phyloP scores from a whole-genome alignment of 2,888 invertebrate species.

The Conchocele bisecta region DNA sequence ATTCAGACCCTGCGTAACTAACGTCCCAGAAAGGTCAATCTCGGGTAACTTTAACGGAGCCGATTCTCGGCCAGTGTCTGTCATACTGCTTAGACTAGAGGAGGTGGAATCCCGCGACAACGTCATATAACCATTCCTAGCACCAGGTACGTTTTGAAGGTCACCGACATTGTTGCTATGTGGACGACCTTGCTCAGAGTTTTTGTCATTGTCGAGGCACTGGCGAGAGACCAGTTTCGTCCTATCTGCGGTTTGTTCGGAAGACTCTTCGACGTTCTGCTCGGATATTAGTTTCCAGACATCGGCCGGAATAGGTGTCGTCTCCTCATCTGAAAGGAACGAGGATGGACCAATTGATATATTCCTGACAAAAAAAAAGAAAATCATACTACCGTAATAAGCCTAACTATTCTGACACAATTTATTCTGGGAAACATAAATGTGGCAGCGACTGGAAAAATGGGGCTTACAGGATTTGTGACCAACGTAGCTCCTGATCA shows the following conservation, averaged over 20 bases:
- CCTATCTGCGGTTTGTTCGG: too few species aligned
- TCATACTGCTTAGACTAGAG: slow-evolving; percentile 46
- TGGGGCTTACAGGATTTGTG: too few species aligned
- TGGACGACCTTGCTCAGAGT: too few species aligned
- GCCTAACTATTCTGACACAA: too few species aligned
- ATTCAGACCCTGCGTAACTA: slow-evolving; percentile 70
- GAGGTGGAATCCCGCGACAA: slow-evolving; percentile 40
- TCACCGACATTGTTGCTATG: neutral
- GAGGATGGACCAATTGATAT: too few species aligned
- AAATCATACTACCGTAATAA: too few species aligned
- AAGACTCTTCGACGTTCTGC: slow-evolving; percentile 55
- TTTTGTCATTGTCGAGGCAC: neutral
- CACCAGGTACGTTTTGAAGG: slow-evolving; percentile 20
- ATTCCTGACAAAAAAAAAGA: too few species aligned
- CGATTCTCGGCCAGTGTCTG: slow-evolving; percentile 35
- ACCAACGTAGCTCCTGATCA: too few species aligned
- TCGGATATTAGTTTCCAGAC: slow-evolving; percentile 73
- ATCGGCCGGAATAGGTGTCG: slow-evolving; percentile 66
- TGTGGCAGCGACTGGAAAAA: too few species aligned
- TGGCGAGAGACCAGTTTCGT: slow-evolving; percentile 20
- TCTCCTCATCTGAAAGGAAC: slow-evolving; percentile 51
- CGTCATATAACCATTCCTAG: slow-evolving; percentile 41
- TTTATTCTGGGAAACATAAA: too few species aligned
- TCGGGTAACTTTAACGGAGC: slow-evolving; percentile 68
- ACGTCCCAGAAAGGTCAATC: slow-evolving; percentile 68